Percentiles rank a stretch among this genome's conserved stretches.
These are phyloP conservation scores for Thymelicus sylvestris DNA, from an alignment of 2,888 invertebrate species.

Conservation along the genomic window DNA sequence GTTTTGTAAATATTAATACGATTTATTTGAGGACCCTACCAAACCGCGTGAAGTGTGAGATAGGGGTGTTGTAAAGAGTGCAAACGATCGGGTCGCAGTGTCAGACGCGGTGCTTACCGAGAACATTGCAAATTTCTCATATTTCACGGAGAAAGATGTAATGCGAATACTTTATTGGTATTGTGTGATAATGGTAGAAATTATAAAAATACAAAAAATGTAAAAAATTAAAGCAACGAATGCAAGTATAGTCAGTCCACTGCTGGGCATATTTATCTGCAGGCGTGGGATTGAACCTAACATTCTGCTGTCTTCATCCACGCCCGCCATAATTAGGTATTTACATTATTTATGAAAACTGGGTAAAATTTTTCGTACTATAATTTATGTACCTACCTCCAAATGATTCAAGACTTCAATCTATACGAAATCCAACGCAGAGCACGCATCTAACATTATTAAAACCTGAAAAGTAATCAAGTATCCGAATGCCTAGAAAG, in stretches of 20 bases:
- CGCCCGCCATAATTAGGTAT: too few species aligned
- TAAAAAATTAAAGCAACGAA: neutral
- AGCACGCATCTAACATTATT: too few species aligned
- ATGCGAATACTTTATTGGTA: constrained; percentile 1
- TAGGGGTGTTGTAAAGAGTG: constrained; percentile 81
- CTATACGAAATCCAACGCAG: too few species aligned
- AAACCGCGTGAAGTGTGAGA: constrained; percentile 71
- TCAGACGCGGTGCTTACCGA: constrained; percentile 67
- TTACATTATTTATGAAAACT: too few species aligned
- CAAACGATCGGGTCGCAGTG: constrained; percentile 78
- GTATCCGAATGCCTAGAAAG: too few species aligned
- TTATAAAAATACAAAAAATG: constrained; percentile 1
- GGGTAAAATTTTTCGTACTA: too few species aligned
- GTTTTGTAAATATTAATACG: neutral
- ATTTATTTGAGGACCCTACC: constrained; percentile 55
- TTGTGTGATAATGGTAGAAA: constrained; percentile 33
- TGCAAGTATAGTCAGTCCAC: too few species aligned
- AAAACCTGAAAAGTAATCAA: too few species aligned
- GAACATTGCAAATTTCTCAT: constrained; percentile 73
- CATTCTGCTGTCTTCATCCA: too few species aligned
- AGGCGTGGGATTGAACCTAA: too few species aligned
- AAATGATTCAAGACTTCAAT: too few species aligned
- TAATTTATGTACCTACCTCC: too few species aligned
- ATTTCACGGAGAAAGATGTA: constrained; percentile 49
- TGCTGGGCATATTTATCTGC: neutral